Base-by-base conservation (phyloP, 2,113 vertebrate genomes). In the Anarrhichthys ocellatus region DNA sequence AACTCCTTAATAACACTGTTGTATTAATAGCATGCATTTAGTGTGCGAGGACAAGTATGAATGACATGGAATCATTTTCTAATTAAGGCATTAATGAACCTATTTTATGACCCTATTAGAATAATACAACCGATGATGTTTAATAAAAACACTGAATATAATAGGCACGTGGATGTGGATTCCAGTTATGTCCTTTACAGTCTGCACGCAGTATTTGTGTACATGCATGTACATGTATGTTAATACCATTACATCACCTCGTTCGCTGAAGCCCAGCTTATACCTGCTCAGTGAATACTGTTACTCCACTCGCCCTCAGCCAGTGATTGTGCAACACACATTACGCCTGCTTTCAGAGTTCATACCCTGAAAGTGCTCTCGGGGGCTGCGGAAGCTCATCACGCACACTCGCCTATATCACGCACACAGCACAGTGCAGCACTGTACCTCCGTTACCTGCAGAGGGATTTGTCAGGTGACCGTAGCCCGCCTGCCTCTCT, bases 311-410 rank as follows among this genome's bases (percentile, higher is more conserved):
- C 36, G 24, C 59, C 75, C 59, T 86, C 65, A 27, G 72, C 72
- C 44, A 3, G 54, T 69, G 77, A 72, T 81, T 82, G 88, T 83
- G 85, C 73, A 32, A 76, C 82, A 71, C 67, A 79, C 67, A 79
- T 89, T 82, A 84, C 17, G 32, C 36, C 76, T 78, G 82, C 72
- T 71, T 61, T 76, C 80, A 71, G 76, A 77, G 83, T 87, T 87
- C 86, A 78, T 81, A 79, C 50, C 69, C 85, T 87, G 56, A 85
- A 81, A 83, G 75, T 58, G 44, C 81, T 83, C 78, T 84, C 77
- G 1, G 73, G 84, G 81, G 83, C 50, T 32, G 46, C 77, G 65
- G 70, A 67, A 89, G 83, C 80, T 78, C 78, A 76, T 88, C 89
- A 87, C 64, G 52, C 78, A 84, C 66, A 22, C 62, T 66, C 73